Evolutionary conservation across 2,113 vertebrate genomes (phyloP).

Genomic region (Eclectus roratus): DNA sequence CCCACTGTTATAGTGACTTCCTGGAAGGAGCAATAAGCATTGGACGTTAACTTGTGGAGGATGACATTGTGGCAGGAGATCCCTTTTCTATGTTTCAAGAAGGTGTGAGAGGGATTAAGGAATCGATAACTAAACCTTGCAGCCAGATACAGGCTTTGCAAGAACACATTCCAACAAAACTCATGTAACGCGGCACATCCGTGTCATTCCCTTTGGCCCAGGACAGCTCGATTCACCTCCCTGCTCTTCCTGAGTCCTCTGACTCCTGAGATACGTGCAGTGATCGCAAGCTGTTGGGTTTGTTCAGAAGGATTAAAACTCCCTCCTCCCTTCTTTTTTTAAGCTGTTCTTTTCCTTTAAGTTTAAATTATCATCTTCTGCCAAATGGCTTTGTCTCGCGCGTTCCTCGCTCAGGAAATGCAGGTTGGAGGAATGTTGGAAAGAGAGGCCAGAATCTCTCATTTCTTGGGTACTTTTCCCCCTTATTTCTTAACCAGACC

Average conservation of each 20-base stretch:
- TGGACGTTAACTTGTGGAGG: neutral
- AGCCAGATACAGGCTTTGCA: neutral
- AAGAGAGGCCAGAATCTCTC: neutral
- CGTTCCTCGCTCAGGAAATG: slow-evolving; percentile 18
- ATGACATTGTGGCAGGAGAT: neutral
- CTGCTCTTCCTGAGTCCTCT: neutral
- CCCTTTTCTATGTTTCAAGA: neutral
- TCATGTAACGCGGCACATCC: neutral
- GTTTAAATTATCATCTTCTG: slow-evolving; percentile 51
- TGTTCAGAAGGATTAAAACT: slow-evolving; percentile 4
- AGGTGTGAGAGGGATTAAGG: neutral
- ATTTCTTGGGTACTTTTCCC: neutral
- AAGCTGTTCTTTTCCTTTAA: slow-evolving; percentile 52
- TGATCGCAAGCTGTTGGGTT: neutral
- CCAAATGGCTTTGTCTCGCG: slow-evolving; percentile 47
- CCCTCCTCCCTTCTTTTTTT: slow-evolving; percentile 1
- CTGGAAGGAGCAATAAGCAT: neutral
- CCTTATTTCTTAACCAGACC: neutral
- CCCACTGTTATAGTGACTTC: neutral
- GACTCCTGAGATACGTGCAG: neutral
- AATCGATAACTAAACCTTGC: neutral
- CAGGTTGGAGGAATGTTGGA: slow-evolving; percentile 14
- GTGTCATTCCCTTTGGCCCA: neutral
- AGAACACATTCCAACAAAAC: neutral
- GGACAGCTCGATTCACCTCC: neutral